These are phyloP conservation scores for Drosophila atroscutellata DNA, from an alignment of 2,888 invertebrate species.

Conservation along the genomic window DNA sequence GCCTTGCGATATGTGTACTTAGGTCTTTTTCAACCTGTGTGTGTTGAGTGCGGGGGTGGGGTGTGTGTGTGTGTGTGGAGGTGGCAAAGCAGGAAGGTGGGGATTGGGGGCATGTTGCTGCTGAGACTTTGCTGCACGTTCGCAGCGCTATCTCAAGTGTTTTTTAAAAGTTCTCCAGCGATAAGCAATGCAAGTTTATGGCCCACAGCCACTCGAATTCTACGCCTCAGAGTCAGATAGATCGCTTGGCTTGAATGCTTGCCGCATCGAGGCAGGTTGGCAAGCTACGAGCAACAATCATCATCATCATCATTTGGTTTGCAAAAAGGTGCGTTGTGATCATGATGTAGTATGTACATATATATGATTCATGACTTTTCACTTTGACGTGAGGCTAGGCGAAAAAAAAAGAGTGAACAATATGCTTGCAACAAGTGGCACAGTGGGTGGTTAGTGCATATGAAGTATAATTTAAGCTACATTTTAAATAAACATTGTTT, in stretches of 20 bases:
- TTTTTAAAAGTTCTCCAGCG: slow-evolving; percentile 79
- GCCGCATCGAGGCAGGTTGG: slow-evolving; percentile 22
- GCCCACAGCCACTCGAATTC: slow-evolving; percentile 63
- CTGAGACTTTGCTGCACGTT: slow-evolving; percentile 50
- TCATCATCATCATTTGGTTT: slow-evolving; percentile 49
- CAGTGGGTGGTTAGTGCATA: slow-evolving; percentile 18
- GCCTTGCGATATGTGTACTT: slow-evolving; percentile 39
- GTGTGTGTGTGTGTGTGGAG: not conserved
- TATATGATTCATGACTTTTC: slow-evolving; percentile 79
- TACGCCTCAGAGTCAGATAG: slow-evolving; percentile 40
- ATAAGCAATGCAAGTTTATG: slow-evolving; percentile 79
- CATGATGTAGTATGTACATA: slow-evolving; percentile 68
- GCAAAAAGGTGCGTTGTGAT: slow-evolving; percentile 65
- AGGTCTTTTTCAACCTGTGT: slow-evolving; percentile 44
- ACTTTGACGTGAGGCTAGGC: slow-evolving; percentile 60
- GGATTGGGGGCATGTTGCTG: slow-evolving; percentile 8
- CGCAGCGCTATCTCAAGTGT: slow-evolving; percentile 75
- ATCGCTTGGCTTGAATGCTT: slow-evolving; percentile 15
- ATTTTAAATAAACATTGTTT: not conserved
- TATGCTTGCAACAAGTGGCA: slow-evolving; percentile 25
- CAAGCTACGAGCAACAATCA: slow-evolving; percentile 22
- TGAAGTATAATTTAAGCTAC: not conserved
- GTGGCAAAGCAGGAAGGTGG: slow-evolving; percentile 1
- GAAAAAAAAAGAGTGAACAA: slow-evolving; percentile 35
- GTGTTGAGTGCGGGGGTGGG: slow-evolving; percentile 3